A percentile compares a stretch with the other conserved stretches of the same genome.
Evolutionary conservation across 2,797 vertebrate genomes (phyloP).

Genomic region (Xiphorhynchus erythropygius): DNA sequence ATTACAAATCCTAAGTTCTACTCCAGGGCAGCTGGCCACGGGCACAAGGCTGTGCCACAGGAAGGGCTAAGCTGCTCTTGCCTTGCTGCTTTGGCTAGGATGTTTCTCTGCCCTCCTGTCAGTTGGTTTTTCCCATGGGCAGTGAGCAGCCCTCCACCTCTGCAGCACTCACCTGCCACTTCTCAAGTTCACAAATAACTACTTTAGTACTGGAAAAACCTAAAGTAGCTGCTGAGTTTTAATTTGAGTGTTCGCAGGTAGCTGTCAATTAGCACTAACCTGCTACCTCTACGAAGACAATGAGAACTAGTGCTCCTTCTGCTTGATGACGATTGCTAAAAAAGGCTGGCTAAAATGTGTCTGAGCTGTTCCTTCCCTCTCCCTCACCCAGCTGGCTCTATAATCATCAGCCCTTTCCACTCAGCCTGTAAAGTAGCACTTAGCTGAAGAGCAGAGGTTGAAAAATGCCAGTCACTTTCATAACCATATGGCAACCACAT

Average conservation of each 20-base stretch:
- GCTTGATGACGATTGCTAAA: constrained; percentile 2
- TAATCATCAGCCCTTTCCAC: neutral
- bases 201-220: neutral
- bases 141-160: neutral
- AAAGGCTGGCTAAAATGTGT: neutral
- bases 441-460: neutral
- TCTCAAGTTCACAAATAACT: neutral
- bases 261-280: constrained; percentile 11
- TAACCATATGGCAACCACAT: neutral
- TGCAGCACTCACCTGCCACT: neutral
- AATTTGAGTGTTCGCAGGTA: neutral
- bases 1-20: neutral
- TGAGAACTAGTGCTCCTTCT: neutral
- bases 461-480: constrained; percentile 21
- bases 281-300: neutral
- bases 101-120: neutral
- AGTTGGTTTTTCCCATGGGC: neutral
- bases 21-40: neutral
- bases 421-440: neutral
- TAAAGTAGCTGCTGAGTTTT: neutral
- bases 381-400: neutral
- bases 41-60: neutral
- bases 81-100: neutral
- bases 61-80: neutral
- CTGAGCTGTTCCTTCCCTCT: neutral